phyloP scores from a whole-genome alignment of 64 coral and sea anemone species.

The Hydrozoanthus tunicans region DNA sequence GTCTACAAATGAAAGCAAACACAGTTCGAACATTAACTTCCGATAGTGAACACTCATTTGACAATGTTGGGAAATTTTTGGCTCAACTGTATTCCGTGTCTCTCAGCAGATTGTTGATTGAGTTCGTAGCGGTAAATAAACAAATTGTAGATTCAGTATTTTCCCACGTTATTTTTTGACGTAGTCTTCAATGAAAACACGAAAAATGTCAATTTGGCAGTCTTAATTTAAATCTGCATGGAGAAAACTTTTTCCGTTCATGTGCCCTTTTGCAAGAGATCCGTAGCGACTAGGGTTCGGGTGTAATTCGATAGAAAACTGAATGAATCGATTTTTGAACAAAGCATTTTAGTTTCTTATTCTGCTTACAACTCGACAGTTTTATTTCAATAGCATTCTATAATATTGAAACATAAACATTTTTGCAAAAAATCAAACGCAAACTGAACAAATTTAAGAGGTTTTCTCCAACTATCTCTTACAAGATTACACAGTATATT shows the following conservation, averaged over 20 bases:
- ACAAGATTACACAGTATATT: background rate
- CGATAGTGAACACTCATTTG: background rate
- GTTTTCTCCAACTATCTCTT: background rate
- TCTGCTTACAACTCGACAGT: background rate
- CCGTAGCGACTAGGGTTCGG: background rate
- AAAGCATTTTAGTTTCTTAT: background rate
- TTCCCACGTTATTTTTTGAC: background rate
- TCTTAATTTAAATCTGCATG: too few species aligned
- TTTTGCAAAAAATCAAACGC: background rate
- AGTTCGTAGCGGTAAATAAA: background rate
- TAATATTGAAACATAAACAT: slow-evolving; percentile 14
- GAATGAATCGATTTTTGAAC: background rate
- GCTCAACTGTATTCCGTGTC: background rate
- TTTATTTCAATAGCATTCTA: background rate
- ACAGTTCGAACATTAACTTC: background rate
- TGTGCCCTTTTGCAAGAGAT: background rate
- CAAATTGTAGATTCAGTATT: background rate
- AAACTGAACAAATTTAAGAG: background rate
- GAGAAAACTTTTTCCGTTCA: background rate
- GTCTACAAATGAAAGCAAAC: background rate
- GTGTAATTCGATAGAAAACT: background rate
- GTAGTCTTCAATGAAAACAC: background rate
- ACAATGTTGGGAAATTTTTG: slow-evolving; percentile 1
- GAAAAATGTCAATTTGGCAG: background rate
- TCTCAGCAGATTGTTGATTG: background rate